Evolutionary conservation across 1,140 invertebrate genomes (phyloP), one percentile per base, ranked within the genome.

Genomic region (Philotrypesis tridentata): DNA sequence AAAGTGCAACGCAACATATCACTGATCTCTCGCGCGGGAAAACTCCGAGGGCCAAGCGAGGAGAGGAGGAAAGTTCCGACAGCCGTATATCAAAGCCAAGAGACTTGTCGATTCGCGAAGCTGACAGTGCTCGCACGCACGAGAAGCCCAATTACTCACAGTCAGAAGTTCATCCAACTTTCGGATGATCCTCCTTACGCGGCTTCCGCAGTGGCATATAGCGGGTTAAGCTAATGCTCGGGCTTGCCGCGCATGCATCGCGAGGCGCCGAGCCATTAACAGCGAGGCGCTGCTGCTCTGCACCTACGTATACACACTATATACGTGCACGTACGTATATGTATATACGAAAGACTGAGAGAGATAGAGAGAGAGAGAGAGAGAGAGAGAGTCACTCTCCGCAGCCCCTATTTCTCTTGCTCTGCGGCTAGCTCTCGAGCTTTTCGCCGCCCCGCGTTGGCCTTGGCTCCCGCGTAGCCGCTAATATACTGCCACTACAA

Each of bases 151-250:
- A 74, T 80, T 74, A 80, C 71, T 80, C 79, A 67, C 27, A 31
- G 40, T 73, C 68, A 29, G 40, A 74, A 67, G 27, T 80, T 67
- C 27, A 80, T 80, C 61, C 61, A 74, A 80, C 79, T 80, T 74
- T 74, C 27, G 29, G 33, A 80, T 80, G 40, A 70, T 79, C 60
- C 67, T 61, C 40, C 77, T 71, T 79, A 33, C 33, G 67, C 48
- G 43, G 78, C 55, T 72, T 72, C 67, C 67, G 48, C n/a, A 9
- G 55, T 12, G 1, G 31, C 21, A 17, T 31, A 29, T 31, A 29
- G 25, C 9, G 29, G 29, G 37, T 63, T 43, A 40, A 76, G 61
- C 61, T 76, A 76, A 77, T 77, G 33, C 61, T 67, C 21, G 12
- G 11, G 29, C 12, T 55, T 55, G 25, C 27, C 61, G 27, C 61